Base-by-base conservation (phyloP, 2,888 invertebrate species). In the Lingula anatina region DNA sequence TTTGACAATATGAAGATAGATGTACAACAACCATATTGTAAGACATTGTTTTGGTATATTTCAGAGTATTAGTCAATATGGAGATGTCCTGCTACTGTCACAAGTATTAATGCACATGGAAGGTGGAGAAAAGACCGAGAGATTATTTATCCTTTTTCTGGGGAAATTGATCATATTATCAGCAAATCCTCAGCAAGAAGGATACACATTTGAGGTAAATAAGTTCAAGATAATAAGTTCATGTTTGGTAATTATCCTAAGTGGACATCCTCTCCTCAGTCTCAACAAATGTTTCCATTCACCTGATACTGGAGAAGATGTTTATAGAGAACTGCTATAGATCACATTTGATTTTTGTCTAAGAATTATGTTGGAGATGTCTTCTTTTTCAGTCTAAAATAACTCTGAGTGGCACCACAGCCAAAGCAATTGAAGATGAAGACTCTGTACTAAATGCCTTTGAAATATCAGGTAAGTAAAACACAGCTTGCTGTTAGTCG, bases 61-160 rank as follows among this genome's bases (percentile, higher is more conserved):
- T 2, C 61, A 80, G 74, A 87, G 86, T 66, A 76, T 89, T 42
- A 57, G 78, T 26, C 77, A 80, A n/a, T 80, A 90, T 9, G 94
- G 94, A 1, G 92, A 93, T 57, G 90, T 96, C 20, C 80, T 91
- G 58, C 88, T 90, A 70, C 90, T 95, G 86, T 92, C 93, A 43
- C 88, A 92, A 56, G 92, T 94, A 7, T 88, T 89, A 2, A 86
- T 93, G 12, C 89, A 89, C 1, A 84, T 86, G 0, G 88, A 90
- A 60, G 88, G 88, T 18, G 65, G 66, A 68, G 71, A 77, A 54
- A 74, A 71, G 47, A 68, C 65, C 52, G 94, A 95, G 74, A 84
- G 94, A 68, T 93, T 94, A 75, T 85, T 96, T 51, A 90, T 95
- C 2, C 82, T 96, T 3, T 96, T 97, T 77, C 88, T 93, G 1